These are phyloP conservation scores for Paradoxurus hermaphroditus DNA, from an alignment of 2,113 vertebrate genomes.

Conservation along the genomic window DNA sequence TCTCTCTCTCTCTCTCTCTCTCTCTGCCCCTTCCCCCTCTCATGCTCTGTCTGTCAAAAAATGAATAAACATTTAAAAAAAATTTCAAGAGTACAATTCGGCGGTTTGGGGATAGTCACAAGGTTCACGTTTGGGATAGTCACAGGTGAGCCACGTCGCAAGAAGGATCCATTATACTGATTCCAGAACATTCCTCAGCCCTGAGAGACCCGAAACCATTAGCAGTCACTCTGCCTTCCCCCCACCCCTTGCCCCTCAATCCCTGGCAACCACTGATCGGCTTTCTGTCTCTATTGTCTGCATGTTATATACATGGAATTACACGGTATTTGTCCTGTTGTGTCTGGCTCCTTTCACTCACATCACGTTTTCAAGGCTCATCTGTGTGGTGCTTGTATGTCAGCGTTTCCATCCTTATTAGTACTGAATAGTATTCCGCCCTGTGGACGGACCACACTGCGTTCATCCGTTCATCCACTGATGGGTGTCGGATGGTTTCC, in stretches of 20 bases:
- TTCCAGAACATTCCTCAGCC: neutral
- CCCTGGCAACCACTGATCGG: too few relatives aligned
- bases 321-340: neutral
- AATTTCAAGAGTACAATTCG: too few relatives aligned
- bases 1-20: too few relatives aligned
- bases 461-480: neutral
- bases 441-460: neutral
- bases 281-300: neutral
- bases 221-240: neutral
- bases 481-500: neutral
- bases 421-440: neutral
- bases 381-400: neutral
- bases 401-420: neutral
- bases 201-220: neutral
- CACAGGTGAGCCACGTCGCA: neutral
- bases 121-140: neutral
- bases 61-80: too few relatives aligned
- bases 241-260: too few relatives aligned
- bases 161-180: neutral
- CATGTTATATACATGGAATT: neutral
- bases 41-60: too few relatives aligned
- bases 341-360: neutral
- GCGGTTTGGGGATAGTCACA: neutral
- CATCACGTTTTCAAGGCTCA: neutral
- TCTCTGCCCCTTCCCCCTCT: too few relatives aligned